Conservation (phyloP, 2,797 vertebrate genomes). For the Ambastaia sidthimunki region DNA sequence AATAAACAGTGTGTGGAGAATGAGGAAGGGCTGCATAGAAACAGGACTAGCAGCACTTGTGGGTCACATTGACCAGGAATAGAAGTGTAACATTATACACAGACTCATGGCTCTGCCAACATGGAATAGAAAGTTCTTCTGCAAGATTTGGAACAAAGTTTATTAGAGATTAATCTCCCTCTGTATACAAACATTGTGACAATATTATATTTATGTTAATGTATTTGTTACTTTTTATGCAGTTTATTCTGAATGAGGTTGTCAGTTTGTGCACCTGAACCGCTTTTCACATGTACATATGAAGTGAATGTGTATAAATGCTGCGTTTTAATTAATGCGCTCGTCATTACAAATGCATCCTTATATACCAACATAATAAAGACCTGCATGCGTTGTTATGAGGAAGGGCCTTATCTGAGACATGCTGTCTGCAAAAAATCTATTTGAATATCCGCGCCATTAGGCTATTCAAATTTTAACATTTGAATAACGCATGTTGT, state of each 20-base stretch:
- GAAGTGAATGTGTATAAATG: neutral
- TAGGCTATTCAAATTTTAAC: neutral
- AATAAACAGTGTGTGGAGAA: constrained; percentile 41
- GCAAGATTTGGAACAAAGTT: constrained; percentile 27
- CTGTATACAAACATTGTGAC: neutral
- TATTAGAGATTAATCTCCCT: neutral
- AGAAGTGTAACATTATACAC: constrained; percentile 79
- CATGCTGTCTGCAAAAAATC: neutral
- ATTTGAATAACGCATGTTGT: neutral
- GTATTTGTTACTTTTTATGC: neutral
- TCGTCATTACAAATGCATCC: neutral
- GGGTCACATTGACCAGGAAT: constrained; percentile 76
- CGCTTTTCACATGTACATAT: no score
- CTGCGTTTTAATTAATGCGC: neutral
- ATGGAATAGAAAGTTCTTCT: constrained; percentile 42
- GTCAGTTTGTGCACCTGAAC: neutral
- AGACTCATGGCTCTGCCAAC: constrained; percentile 62
- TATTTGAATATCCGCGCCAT: neutral
- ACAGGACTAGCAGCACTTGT: constrained; percentile 58
- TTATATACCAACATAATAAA: neutral
- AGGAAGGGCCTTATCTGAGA: neutral
- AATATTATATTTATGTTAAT: neutral
- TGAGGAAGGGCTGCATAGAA: constrained; percentile 43
- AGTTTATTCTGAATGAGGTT: neutral
- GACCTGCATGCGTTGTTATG: neutral